Evolutionary conservation across 92 coral and sea anemone genomes (phyloP).

Genomic region (Porites lobata): DNA sequence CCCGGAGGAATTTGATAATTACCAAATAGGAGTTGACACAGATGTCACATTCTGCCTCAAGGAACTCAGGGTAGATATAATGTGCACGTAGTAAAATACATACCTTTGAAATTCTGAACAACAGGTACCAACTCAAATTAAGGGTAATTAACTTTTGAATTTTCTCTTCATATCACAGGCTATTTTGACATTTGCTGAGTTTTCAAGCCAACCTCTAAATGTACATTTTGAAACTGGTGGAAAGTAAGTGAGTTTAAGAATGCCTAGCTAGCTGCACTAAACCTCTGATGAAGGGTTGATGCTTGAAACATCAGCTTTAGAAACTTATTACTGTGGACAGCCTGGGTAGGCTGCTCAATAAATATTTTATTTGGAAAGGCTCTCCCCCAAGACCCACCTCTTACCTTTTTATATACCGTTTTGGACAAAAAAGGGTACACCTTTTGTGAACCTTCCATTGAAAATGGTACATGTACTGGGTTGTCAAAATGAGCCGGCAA

Average conservation of each 20-base stretch:
- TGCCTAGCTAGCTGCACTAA: neutral
- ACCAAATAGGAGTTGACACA: conserved; percentile 98
- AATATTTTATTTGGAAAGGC: too few species aligned
- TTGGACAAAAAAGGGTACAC: too few species aligned
- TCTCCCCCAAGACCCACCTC: too few species aligned
- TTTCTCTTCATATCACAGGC: conserved; percentile 57
- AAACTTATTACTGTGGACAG: too few species aligned
- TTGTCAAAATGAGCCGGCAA: too few species aligned
- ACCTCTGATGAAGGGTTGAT: neutral
- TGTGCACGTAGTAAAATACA: too few species aligned
- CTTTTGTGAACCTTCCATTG: too few species aligned
- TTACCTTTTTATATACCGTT: too few species aligned
- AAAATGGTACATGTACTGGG: too few species aligned
- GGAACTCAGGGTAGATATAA: conserved; percentile 86
- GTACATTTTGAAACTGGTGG: conserved; percentile 98
- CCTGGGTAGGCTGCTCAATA: too few species aligned
- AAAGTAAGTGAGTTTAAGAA: conserved; percentile 70
- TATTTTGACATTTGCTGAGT: conserved; percentile 94
- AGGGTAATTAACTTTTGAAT: neutral
- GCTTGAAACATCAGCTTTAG: neutral
- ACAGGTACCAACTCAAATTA: too few species aligned
- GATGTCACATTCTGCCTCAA: conserved; percentile 97
- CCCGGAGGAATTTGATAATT: conserved; percentile 96
- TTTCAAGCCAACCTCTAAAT: conserved; percentile 84
- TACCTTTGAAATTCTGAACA: neutral